A percentile compares a stretch with the other conserved stretches of the same genome.
Conservation (phyloP, 2,888 invertebrate species). For the Muschampia plurimacula region DNA sequence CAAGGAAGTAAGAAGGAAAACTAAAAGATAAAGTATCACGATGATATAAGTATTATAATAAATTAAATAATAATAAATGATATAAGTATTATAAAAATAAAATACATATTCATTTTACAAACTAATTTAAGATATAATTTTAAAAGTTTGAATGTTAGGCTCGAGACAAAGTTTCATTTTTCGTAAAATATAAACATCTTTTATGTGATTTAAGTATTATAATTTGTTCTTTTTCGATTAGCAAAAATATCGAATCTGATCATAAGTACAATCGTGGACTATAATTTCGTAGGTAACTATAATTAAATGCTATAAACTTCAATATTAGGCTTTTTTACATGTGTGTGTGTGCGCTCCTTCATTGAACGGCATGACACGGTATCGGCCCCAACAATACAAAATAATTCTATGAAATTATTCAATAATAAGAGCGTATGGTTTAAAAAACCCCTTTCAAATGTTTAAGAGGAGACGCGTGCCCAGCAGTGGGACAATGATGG, state of each 20-base stretch:
- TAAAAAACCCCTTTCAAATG: too few relatives aligned
- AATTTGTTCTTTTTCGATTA: conserved; percentile 45
- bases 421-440: too few relatives aligned
- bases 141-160: conserved; percentile 14
- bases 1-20: too few relatives aligned
- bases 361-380: too few relatives aligned
- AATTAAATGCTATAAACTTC: not conserved
- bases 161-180: not conserved
- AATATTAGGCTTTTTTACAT: conserved; percentile 23
- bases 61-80: not conserved
- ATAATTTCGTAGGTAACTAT: conserved; percentile 31
- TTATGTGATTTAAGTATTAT: conserved; percentile 14
- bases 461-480: too few relatives aligned
- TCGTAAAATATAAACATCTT: conserved; percentile 31
- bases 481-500: too few relatives aligned
- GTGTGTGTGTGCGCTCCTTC: not conserved
- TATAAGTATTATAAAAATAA: not conserved
- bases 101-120: not conserved
- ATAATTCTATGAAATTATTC: too few relatives aligned
- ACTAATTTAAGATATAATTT: conserved; percentile 12
- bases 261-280: conserved; percentile 46
- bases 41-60: too few relatives aligned
- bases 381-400: too few relatives aligned
- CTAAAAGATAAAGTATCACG: too few relatives aligned
- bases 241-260: conserved; percentile 55